phyloP scores from a whole-genome alignment of 2,797 vertebrate species.

The Sebastolobus alascanus region DNA sequence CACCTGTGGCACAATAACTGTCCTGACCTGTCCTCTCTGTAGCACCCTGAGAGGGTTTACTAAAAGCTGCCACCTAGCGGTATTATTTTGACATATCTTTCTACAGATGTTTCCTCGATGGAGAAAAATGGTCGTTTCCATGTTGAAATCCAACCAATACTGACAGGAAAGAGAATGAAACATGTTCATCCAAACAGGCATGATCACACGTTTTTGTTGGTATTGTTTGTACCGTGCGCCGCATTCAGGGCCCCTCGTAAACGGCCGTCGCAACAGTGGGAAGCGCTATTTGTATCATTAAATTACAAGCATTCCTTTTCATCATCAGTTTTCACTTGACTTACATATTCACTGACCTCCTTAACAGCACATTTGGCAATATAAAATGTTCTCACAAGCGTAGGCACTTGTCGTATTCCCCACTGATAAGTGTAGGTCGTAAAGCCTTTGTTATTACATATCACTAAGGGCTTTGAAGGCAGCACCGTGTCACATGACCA shows the following conservation, averaged over 20 bases:
- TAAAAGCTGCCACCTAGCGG: constrained; percentile 52
- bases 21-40: background rate
- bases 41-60: background rate
- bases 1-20: background rate
- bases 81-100: background rate
- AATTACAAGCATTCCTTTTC: background rate
- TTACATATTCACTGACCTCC: background rate
- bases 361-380: background rate
- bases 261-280: rapidly evolving
- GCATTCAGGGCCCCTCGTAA: background rate
- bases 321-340: background rate
- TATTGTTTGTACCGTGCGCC: background rate
- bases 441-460: background rate
- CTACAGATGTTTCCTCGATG: constrained; percentile 3
- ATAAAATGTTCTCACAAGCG: background rate
- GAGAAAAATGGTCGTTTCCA: background rate
- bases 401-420: background rate
- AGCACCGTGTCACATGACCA: constrained; percentile 74
- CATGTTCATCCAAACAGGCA: background rate
- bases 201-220: background rate
- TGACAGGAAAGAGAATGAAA: background rate
- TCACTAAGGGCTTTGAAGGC: constrained; percentile 40
- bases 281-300: background rate
- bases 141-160: background rate
- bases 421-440: too few species aligned